Percentiles rank a stretch among this genome's conserved stretches.
Evolutionary conservation across 2,888 invertebrate genomes (phyloP).

Genomic region (Merodon equestris): DNA sequence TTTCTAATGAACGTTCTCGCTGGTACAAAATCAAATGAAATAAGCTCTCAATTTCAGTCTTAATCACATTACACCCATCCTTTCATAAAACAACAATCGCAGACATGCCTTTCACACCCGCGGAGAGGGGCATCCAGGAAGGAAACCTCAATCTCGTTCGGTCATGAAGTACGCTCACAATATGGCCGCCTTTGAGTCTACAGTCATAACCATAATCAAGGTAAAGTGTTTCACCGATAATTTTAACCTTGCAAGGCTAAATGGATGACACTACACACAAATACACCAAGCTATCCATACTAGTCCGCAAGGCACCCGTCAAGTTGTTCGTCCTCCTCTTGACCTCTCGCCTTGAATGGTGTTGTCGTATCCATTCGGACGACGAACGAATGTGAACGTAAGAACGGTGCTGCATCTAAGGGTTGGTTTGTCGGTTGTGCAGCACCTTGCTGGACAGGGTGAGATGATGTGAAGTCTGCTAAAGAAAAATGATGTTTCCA

Average conservation of each 20-base stretch:
- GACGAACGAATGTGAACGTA: too few relatives aligned
- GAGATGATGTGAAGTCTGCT: conserved; percentile 29
- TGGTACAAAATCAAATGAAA: conserved; percentile 51
- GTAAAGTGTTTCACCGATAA: conserved; percentile 67
- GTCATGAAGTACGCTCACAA: conserved; percentile 49
- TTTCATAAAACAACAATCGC: conserved; percentile 21
- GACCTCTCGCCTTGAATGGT: conserved; percentile 64
- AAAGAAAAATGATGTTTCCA: conserved; percentile 45
- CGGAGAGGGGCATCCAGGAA: conserved; percentile 1
- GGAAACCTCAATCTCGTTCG: conserved; percentile 29
- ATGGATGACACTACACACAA: conserved; percentile 36
- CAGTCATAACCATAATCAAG: conserved; percentile 59
- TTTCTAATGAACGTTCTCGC: background rate
- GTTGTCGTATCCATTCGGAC: background rate
- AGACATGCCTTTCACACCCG: conserved; percentile 25
- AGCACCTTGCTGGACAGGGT: conserved; percentile 27
- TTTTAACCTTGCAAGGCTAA: conserved; percentile 59
- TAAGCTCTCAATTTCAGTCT: conserved; percentile 61
- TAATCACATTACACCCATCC: conserved; percentile 57
- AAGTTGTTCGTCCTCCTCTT: conserved; percentile 8
- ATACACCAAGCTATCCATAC: background rate
- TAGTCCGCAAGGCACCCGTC: too few relatives aligned
- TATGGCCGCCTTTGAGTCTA: conserved; percentile 52
- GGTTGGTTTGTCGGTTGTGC: background rate
- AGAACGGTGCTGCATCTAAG: too few relatives aligned